Conservation (phyloP, 2,113 vertebrate genomes). For the Hemicordylus capensis region DNA sequence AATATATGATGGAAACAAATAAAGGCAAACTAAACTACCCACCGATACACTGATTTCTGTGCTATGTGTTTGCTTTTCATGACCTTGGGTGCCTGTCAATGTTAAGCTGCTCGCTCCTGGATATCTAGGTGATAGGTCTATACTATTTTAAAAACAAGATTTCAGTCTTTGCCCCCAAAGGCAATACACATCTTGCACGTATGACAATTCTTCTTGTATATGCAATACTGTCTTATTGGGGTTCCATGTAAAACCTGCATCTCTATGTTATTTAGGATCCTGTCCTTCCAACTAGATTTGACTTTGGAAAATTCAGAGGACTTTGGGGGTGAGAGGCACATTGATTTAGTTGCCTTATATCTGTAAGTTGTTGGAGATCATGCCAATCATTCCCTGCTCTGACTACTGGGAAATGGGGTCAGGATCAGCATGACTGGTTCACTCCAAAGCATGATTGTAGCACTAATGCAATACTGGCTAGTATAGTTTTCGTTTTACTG, state of each 20-base stretch:
- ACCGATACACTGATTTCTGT: too few relatives aligned
- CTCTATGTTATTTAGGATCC: background rate
- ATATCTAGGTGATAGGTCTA: background rate
- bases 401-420: background rate
- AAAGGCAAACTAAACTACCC: too few relatives aligned
- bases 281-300: background rate
- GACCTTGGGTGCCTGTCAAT: background rate
- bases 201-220: background rate
- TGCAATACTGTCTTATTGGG: background rate
- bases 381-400: background rate
- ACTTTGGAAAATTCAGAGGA: background rate
- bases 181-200: background rate
- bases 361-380: background rate
- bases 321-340: background rate
- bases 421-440: background rate
- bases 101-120: background rate
- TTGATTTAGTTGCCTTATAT: background rate
- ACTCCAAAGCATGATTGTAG: background rate
- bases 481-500: too few relatives aligned
- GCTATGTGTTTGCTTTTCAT: background rate
- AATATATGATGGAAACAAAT: too few relatives aligned
- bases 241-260: too few relatives aligned
- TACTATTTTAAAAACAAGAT: background rate
- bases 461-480: too few relatives aligned
- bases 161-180: background rate